phyloP scores from a whole-genome alignment of 1,140 invertebrate species.

The Papilio machaon region DNA sequence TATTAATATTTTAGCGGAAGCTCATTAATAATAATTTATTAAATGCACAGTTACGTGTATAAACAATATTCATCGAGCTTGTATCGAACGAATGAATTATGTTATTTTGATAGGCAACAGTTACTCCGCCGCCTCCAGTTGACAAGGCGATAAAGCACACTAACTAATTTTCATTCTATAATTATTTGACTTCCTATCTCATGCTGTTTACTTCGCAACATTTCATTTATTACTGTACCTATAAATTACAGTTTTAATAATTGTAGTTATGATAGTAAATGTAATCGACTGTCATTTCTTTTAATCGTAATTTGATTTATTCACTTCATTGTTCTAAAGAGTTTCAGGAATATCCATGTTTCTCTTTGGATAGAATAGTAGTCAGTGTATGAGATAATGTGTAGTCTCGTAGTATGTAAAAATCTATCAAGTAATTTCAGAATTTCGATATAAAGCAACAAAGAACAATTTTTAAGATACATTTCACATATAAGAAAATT shows the following conservation, averaged over 20 bases:
- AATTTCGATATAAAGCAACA: too few species aligned
- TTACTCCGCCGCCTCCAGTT: slow-evolving; percentile 9
- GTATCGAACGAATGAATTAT: slow-evolving; percentile 25
- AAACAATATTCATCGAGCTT: slow-evolving; percentile 19
- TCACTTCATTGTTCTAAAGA: too few species aligned
- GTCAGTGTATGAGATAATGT: too few species aligned
- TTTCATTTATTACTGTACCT: neutral
- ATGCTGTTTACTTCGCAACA: neutral
- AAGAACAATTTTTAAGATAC: too few species aligned
- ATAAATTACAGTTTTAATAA: neutral
- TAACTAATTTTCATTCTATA: neutral
- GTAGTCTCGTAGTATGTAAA: too few species aligned
- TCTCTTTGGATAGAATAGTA: too few species aligned
- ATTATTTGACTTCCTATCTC: slow-evolving; percentile 12
- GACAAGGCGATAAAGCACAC: slow-evolving; percentile 16
- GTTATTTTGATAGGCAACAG: slow-evolving; percentile 34
- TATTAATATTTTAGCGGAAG: neutral
- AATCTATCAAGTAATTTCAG: too few species aligned
- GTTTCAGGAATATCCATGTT: too few species aligned
- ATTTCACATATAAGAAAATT: too few species aligned
- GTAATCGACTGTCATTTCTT: too few species aligned
- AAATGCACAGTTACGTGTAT: slow-evolving; percentile 5
- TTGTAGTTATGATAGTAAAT: neutral
- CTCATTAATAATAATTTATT: slow-evolving; percentile 15
- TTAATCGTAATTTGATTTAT: too few species aligned